A percentile compares a stretch with the other conserved stretches of the same genome.
phyloP scores from a whole-genome alignment of 2,888 invertebrate species.

The Phyllotreta striolata region DNA sequence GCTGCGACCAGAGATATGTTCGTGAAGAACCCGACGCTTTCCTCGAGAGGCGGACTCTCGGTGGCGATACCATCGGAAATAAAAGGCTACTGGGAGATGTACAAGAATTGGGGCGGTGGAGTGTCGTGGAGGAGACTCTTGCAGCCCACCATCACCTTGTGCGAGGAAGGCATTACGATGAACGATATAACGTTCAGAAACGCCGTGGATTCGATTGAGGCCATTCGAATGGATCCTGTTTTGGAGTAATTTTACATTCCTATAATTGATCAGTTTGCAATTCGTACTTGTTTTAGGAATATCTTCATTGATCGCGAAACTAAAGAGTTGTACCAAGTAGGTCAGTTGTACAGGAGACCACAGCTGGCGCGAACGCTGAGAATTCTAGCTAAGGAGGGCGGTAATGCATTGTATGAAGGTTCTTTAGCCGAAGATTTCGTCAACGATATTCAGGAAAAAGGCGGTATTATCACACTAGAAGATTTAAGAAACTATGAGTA shows the following conservation, averaged over 20 bases:
- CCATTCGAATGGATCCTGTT: slow-evolving; percentile 28
- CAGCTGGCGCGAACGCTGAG: slow-evolving; percentile 65
- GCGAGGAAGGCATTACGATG: slow-evolving; percentile 74
- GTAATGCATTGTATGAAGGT: slow-evolving; percentile 67
- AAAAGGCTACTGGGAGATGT: slow-evolving; percentile 35
- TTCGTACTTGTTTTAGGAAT: slow-evolving; percentile 38
- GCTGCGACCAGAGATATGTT: slow-evolving; percentile 75
- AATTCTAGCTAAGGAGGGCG: slow-evolving; percentile 64
- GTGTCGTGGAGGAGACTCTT: slow-evolving; percentile 83
- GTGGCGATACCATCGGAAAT: slow-evolving; percentile 79
- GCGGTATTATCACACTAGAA: slow-evolving; percentile 79
- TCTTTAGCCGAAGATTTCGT: slow-evolving; percentile 60
- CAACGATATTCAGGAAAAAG: slow-evolving; percentile 60
- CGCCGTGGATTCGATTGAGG: slow-evolving; percentile 3
- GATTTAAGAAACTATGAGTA: slow-evolving; percentile 80
- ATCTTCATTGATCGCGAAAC: slow-evolving; percentile 49
- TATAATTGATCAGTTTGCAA: background rate
- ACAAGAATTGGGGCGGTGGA: slow-evolving; percentile 33
- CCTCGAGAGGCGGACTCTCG: slow-evolving; percentile 43
- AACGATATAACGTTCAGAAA: slow-evolving; percentile 25
- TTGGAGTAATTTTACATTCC: slow-evolving; percentile 26
- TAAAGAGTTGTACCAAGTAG: slow-evolving; percentile 43
- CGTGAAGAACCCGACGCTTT: slow-evolving; percentile 30
- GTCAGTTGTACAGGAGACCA: slow-evolving; percentile 43
- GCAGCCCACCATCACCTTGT: slow-evolving; percentile 78